Evolutionary conservation across 1,140 invertebrate species (phyloP), one percentile per base, ranked within the genome.

Genomic region (Musca vetustissima): DNA sequence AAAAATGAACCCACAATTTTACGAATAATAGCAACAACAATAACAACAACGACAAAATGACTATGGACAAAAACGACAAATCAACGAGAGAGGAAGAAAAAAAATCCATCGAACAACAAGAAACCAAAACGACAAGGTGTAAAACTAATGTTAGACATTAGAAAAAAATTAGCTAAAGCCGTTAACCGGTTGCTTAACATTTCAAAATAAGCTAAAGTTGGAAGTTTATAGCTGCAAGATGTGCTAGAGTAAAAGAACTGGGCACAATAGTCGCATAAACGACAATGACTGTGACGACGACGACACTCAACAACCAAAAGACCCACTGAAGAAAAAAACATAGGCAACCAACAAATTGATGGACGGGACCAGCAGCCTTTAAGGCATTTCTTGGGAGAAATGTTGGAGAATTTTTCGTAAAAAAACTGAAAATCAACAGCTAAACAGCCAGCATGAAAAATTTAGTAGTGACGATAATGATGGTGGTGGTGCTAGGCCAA

Each of bases 111-210:
- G n/a, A 43, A 32, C 15, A 61, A 28, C 25, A 2, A 61, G n/a
- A 43, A 61, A 28, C 25, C 0, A 61, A 61, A 61, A 61, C 36
- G 36, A 61, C 57, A 61, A 61, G 57, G 57, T 61, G 57, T 61
- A 61, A 61, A 61, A 61, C 57, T 61, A 61, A 61, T 61, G 57
- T 61, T 61, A 61, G 57, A 61, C 57, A 61, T 61, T 61, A 61
- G 36, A 32, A 36, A 36, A 61, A 61, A 61, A 61, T 61, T 61
- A 61, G 57, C 36, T 43, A 61, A 61, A 61, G 57, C 57, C 57
- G 57, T 61, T 61, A 61, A 61, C 57, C 57, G 36, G 57, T 61
- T 61, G 36, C 57, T 61, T 61, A 61, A 61, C 28, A 25, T 61
- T 61, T 61, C 36, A 43, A 43, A 43, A 43, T 43, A 43, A 43